Evolutionary conservation across 2,797 vertebrate genomes (phyloP).

Genomic region (Podarcis siculus): DNA sequence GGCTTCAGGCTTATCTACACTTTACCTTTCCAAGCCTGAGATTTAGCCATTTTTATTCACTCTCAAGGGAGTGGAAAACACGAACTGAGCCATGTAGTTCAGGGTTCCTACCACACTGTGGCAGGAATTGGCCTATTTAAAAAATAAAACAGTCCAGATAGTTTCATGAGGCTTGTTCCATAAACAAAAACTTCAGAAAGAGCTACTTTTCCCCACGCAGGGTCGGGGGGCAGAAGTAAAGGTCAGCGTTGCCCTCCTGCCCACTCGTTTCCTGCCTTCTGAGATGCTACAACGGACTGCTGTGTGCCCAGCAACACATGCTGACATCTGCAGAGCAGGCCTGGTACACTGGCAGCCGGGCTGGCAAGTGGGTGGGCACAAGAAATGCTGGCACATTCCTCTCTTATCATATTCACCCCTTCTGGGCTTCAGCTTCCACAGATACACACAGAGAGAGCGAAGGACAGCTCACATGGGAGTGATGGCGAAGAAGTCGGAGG

Average conservation of each 20-base stretch:
- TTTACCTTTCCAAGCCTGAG: background rate
- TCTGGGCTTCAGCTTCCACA: background rate
- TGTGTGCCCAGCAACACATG: background rate
- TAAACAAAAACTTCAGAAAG: background rate
- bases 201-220: background rate
- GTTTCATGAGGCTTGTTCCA: background rate
- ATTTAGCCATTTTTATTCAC: background rate
- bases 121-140: conserved; percentile 1
- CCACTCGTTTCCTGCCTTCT: conserved; percentile 22
- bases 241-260: conserved; percentile 18
- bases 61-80: background rate
- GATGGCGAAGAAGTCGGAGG: no score
- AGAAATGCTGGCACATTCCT: conserved; percentile 16
- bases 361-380: conserved; percentile 7
- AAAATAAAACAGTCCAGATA: background rate
- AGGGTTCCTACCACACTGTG: conserved; percentile 4
- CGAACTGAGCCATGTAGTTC: background rate
- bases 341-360: conserved; percentile 4
- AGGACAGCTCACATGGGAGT: background rate
- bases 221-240: conserved; percentile 11
- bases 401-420: background rate
- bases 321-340: background rate
- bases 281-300: background rate
- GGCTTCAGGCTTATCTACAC: background rate
- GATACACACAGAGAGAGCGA: background rate